Base-by-base conservation (phyloP, 2,113 vertebrate genomes). In the Ciconia stormi region DNA sequence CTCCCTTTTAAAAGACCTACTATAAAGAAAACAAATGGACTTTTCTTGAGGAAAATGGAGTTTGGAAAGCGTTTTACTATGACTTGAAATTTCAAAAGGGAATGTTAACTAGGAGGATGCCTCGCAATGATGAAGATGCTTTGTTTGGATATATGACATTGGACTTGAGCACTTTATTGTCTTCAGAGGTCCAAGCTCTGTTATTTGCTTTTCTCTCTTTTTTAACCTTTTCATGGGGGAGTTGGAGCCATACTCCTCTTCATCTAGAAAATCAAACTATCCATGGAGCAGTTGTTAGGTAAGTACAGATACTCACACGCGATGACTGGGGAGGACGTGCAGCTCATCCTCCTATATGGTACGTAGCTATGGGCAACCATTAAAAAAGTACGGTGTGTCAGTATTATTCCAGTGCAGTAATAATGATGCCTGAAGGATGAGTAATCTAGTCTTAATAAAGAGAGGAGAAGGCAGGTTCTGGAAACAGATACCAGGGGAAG, bases 1-100 rank as follows among this genome's bases (percentile, higher is more conserved):
- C 55, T 97, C 82, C 82, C 65, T 87, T 96, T 97, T 95, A 96
- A 97, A 97, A 97, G 89, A 92, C 72, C 81, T 98, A 58, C 93
- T 97, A 94, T 96, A 96, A 96, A 97, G 82, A 77, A 95, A 97
- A 94, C 53, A 91, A 94, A 93, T 92, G 94, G 82, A 67, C 96
- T 93, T 92, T 96, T 92, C 90, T 82, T 7, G 82, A 95, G 93
- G 92, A 94, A 94, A 79, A 59, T 74, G 59, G 87, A 82, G 81
- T 93, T 96, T 94, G 47, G 77, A 71, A 93, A 78, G 65, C 80
- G 71, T 93, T 80, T 93, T 95, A 88, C 38, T 38, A 38, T 9
- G 38, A 87, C 77, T 82, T 65, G 49, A 66, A 92, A 85, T 96
- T 95, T 96, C 74, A 69, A 80, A 96, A 79, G 66, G 49, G n/a